These are phyloP conservation scores for Vombatus ursinus DNA, from an alignment of 2,113 vertebrate genomes.

Conservation along the genomic window DNA sequence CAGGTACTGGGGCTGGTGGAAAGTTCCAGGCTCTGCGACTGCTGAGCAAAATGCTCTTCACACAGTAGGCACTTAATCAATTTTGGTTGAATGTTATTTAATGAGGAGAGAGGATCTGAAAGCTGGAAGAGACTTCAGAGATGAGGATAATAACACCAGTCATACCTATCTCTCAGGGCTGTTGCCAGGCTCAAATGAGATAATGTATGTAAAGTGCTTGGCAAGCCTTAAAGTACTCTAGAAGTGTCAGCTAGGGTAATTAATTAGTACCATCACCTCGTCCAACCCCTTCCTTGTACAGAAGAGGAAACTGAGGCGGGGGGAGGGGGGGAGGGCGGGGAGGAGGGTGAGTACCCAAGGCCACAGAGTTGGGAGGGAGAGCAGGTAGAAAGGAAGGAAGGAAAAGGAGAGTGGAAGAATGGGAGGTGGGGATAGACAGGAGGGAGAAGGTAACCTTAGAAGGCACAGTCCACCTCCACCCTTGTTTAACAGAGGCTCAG, in stretches of 20 bases:
- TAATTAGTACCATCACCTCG: background rate
- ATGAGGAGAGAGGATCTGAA: background rate
- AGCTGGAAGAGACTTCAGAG: background rate
- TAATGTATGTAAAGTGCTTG: background rate
- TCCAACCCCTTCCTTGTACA: background rate
- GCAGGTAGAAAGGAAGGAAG: constrained; percentile 74
- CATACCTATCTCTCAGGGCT: constrained; percentile 23
- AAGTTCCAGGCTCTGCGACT: background rate
- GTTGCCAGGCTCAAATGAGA: constrained; percentile 13
- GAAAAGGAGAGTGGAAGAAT: constrained; percentile 27
- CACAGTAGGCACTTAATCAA: background rate
- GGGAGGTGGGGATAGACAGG: constrained; percentile 64
- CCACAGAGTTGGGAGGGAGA: constrained; percentile 78
- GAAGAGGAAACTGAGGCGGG: constrained; percentile 10
- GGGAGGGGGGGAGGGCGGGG: constrained; percentile 60
- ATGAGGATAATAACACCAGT: background rate
- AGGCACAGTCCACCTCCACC: background rate
- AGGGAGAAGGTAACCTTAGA: constrained; percentile 35
- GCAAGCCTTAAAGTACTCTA: background rate
- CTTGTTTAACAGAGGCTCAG: background rate
- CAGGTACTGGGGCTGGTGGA: background rate
- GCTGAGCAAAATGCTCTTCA: constrained; percentile 1
- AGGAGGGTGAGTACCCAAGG: constrained; percentile 71
- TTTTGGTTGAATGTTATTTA: background rate
- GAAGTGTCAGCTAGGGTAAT: background rate